Evolutionary conservation across 1,140 invertebrate species (phyloP).

Genomic region (Euschistus heros): DNA sequence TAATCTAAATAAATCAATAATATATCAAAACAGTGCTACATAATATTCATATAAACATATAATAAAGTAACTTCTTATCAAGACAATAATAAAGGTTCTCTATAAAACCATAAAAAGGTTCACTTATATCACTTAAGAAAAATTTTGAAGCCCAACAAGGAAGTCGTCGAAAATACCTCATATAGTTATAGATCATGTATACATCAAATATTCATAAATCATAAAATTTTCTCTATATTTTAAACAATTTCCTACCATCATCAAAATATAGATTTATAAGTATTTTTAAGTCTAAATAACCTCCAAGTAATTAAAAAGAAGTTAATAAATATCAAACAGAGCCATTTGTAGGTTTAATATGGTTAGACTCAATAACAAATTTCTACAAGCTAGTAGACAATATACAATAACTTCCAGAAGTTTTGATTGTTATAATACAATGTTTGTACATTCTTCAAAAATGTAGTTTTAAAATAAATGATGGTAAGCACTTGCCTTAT

Average conservation of each 20-base stretch:
- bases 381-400: too few relatives aligned
- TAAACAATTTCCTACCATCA: constrained; percentile 11
- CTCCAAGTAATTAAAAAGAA: too few relatives aligned
- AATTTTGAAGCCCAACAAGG: constrained; percentile 14
- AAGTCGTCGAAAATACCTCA: constrained; percentile 4
- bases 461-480: background rate
- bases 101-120: constrained; percentile 8
- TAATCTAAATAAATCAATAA: too few relatives aligned
- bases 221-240: constrained; percentile 1
- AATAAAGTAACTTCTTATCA: background rate
- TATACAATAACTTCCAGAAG: too few relatives aligned
- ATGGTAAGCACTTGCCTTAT: constrained; percentile 5
- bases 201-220: background rate
- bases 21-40: too few relatives aligned
- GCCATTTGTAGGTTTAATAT: too few relatives aligned
- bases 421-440: too few relatives aligned
- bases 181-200: background rate
- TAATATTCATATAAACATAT: too few relatives aligned
- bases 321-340: too few relatives aligned
- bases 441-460: too few relatives aligned
- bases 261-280: background rate
- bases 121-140: background rate
- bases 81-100: constrained; percentile 8
- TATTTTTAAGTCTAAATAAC: too few relatives aligned
- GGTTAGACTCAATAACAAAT: too few relatives aligned